A percentile compares a stretch with the other conserved stretches of the same genome.
These are phyloP conservation scores for Eilema sororculum DNA, from an alignment of 2,888 invertebrate genomes.

Conservation along the genomic window DNA sequence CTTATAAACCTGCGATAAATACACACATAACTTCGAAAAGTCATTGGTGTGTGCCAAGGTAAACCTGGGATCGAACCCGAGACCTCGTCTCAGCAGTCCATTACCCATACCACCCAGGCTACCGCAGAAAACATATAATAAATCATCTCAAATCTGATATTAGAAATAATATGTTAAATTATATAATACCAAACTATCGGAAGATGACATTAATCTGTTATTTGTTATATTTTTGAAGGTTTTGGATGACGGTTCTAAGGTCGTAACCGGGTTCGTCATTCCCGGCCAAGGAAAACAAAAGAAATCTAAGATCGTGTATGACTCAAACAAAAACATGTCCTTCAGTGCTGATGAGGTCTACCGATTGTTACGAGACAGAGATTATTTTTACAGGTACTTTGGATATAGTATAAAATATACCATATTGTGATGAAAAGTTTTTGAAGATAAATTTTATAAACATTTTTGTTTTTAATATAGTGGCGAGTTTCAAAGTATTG, in stretches of 20 bases:
- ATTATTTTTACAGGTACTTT: slow-evolving; percentile 52
- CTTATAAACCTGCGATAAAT: too few relatives aligned
- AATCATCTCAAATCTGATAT: too few relatives aligned
- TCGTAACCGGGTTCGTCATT: slow-evolving; percentile 14
- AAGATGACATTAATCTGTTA: not conserved
- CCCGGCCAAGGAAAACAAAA: not conserved
- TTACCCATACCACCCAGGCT: too few relatives aligned
- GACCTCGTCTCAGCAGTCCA: too few relatives aligned
- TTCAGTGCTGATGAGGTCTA: slow-evolving; percentile 49
- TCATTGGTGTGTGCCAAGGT: too few relatives aligned
- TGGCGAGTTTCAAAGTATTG: slow-evolving; percentile 53
- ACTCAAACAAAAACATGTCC: slow-evolving; percentile 5
- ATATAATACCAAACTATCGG: too few relatives aligned
- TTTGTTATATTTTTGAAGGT: slow-evolving; percentile 5
- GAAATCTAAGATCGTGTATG: too few relatives aligned
- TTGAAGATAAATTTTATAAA: not conserved
- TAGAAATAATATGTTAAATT: too few relatives aligned
- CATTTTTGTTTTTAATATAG: slow-evolving; percentile 36
- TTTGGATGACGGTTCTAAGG: slow-evolving; percentile 18
- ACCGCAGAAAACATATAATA: too few relatives aligned
- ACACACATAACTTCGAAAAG: too few relatives aligned
- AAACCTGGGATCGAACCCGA: too few relatives aligned
- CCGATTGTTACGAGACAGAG: slow-evolving; percentile 45
- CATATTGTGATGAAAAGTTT: not conserved
- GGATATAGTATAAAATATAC: not conserved